Conservation (phyloP, 2,797 vertebrate species). For the Tiaroga cobitis region DNA sequence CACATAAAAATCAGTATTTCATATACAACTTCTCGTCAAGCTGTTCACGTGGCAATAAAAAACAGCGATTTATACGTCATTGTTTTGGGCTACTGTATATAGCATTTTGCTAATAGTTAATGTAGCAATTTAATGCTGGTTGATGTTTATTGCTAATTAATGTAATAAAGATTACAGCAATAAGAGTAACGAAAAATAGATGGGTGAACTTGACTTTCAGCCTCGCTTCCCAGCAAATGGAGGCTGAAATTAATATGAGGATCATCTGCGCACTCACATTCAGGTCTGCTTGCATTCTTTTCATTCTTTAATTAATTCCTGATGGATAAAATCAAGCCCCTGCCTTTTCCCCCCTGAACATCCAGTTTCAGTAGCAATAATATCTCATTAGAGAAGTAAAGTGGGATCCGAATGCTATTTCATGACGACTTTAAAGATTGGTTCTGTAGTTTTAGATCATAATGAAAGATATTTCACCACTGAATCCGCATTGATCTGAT, state of each 20-base stretch:
- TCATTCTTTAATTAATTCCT: background rate
- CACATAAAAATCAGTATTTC: background rate
- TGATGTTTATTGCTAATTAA: too few relatives aligned
- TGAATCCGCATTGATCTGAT: background rate
- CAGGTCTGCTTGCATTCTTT: background rate
- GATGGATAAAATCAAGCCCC: background rate
- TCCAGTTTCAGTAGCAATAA: background rate
- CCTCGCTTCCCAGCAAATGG: background rate
- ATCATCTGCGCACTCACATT: background rate
- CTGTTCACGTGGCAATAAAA: background rate
- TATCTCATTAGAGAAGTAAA: background rate
- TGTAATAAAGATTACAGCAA: too few relatives aligned
- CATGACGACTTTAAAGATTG: background rate
- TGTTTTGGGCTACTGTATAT: background rate
- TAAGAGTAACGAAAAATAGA: too few relatives aligned
- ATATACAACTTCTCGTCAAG: background rate
- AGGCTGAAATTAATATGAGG: background rate
- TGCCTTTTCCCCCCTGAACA: background rate
- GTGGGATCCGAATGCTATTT: background rate
- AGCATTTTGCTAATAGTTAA: background rate
- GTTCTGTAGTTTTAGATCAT: constrained; percentile 27
- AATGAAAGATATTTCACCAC: constrained; percentile 2
- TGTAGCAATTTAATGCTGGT: too few relatives aligned
- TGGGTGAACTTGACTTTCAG: background rate
- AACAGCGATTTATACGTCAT: background rate